phyloP scores from a whole-genome alignment of 2,113 vertebrate genomes.

The Fulmarus glacialis region DNA sequence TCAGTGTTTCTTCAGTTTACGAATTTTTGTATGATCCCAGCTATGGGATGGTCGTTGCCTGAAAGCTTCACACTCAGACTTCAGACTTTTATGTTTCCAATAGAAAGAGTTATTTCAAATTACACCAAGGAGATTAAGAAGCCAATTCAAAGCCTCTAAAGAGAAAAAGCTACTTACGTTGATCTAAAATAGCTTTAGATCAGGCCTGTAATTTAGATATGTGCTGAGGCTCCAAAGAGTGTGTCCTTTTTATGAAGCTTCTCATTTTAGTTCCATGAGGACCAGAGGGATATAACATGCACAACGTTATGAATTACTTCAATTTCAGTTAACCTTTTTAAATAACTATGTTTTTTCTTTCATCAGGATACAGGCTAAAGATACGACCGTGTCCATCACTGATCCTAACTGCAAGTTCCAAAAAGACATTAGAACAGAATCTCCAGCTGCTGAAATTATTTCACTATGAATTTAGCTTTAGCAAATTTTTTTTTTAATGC shows the following conservation, averaged over 20 bases:
- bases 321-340: not conserved
- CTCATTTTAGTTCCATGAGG: not conserved
- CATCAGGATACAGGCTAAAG: not conserved
- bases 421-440: not conserved
- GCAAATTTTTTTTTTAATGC: not conserved
- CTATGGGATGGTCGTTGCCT: not conserved
- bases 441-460: not conserved
- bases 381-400: not conserved
- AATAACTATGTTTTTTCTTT: not conserved
- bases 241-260: not conserved
- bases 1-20: not conserved
- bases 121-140: not conserved
- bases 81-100: not conserved
- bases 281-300: not conserved
- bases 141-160: not conserved
- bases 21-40: not conserved
- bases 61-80: not conserved
- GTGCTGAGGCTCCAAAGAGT: not conserved
- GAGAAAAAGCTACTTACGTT: not conserved
- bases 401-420: not conserved
- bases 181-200: not conserved
- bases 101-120: not conserved
- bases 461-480: not conserved
- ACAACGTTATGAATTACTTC: not conserved
- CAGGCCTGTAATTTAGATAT: not conserved